Base-by-base conservation (phyloP, 2,888 invertebrate genomes). In the Dynastes hyllus region DNA sequence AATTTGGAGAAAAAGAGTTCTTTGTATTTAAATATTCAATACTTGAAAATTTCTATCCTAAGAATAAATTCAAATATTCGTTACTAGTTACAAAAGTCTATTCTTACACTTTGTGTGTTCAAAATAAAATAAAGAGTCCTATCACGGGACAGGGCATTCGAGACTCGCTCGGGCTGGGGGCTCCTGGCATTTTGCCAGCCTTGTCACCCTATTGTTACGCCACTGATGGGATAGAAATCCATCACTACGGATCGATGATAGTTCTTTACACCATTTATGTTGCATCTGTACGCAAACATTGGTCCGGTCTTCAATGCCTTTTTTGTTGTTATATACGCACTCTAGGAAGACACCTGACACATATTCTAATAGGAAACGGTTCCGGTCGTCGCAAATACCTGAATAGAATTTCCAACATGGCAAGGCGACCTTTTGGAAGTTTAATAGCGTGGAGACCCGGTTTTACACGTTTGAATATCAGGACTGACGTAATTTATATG, bases 401-500 rank as follows among this genome's bases (percentile, higher is more conserved):
- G 51, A 40, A 73, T 58, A 22, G 61, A 61, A 45, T 67, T 45
- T 40, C 67, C 67, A 16, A 67, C 40, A 40, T 40, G 58, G 58
- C 45, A 8, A 8, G 58, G 0, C 58, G 69, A 69, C 61, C 58
- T 73, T 73, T 58, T 27, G 22, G 70, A 37, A 73, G 73, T 58
- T 58, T 73, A 73, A 61, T 22, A 61, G 58, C 37, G 55, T 40
- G 58, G 73, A 73, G 73, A 73, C 73, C 73, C 40, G 58, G 40
- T 58, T 55, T 73, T 32, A 11, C 40, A 22, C 16, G 32, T 73
- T 73, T 73, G 73, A 73, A 73, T 73, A 73, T 73, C 73, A 58
- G 73, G 16, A 58, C 58, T 58, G 73, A 73, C 73, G 73, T 73
- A 73, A 58, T 58, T 55, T 73, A 73, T 73, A 58, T 11, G 58